A percentile compares a stretch with the other conserved stretches of the same genome.
phyloP scores from a whole-genome alignment of 2,113 vertebrate genomes.

The Myiozetetes cayanensis region DNA sequence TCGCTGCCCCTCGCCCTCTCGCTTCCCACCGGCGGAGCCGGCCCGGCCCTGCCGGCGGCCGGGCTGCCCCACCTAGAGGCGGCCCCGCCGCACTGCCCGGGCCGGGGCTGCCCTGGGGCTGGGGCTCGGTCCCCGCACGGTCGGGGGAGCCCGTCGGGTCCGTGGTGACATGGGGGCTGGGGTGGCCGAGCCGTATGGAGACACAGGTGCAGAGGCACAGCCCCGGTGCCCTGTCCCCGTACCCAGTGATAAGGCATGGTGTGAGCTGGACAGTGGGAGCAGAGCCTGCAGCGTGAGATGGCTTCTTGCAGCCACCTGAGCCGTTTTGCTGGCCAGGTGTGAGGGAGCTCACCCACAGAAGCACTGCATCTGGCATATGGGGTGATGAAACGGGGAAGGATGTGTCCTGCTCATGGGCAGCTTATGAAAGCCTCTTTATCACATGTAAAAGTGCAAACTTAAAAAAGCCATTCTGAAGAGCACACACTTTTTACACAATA shows the following conservation, averaged over 20 bases:
- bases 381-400: neutral
- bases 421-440: neutral
- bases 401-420: neutral
- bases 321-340: neutral
- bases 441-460: rapidly evolving
- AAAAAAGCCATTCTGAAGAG: neutral
- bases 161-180: neutral
- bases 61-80: slow-evolving; percentile 48
- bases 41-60: neutral
- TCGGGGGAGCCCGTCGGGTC: neutral
- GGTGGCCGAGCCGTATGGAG: neutral
- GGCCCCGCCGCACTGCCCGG: neutral
- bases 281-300: neutral
- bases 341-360: neutral
- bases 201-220: neutral
- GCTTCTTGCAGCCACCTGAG: neutral
- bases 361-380: rapidly evolving
- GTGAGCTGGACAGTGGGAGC: neutral
- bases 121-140: neutral
- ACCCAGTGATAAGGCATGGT: rapidly evolving
- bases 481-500: neutral
- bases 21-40: neutral
- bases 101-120: neutral
- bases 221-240: rapidly evolving
- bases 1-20: neutral